Base-by-base conservation (phyloP, 1,140 invertebrate species). In the Penaeus chinensis region DNA sequence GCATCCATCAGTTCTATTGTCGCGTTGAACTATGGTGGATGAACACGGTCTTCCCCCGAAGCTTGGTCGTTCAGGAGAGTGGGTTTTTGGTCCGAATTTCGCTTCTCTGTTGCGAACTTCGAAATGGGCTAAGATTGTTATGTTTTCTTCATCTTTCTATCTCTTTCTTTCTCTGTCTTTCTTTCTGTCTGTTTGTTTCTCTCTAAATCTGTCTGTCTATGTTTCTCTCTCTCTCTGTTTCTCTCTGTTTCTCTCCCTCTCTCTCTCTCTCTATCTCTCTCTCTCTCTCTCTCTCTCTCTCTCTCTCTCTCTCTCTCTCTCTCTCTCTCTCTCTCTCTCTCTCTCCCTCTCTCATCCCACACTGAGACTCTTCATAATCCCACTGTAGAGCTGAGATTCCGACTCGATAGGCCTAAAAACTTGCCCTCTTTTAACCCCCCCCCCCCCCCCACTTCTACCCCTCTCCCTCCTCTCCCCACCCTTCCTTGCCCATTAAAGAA, bases 271-370 rank as follows among this genome's bases (percentile, higher is more conserved):
- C 42, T 47, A 1, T 42, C 10, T 42, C 42, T 42, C 27, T 47
- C 16, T 78, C 76, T 78, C 42, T 78, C 27, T 78, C 76, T 47
- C 42, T 78, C 76, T 42, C 76, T 78, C 16, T 78, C 24, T 78
- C 24, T 78, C 16, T 78, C 76, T 37, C 24, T 78, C 47, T 11
- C 11, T 47, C 7, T 13, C 47, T 47, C 47, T 13, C 32, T 32
- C 32, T 32, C 32, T 32, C 32, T 32, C 32, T 32, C 32, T 32
- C 32, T 32, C 32, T 32, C 32, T 32, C 32, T 32, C 32, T 32
- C 32, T 32, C 32, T 32, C 32, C 2, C 32, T 32, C 32, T 32
- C 32, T 32, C 32, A 32, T 32, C 32, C 32, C 24, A 18, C 32
- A 18, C 8, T 54, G 47, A 47, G 11, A 47, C 47, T 47, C 11